Evolutionary conservation across 2,797 vertebrate genomes (phyloP), one percentile per base, ranked within the genome.

Genomic region (Syndactyla subalaris): DNA sequence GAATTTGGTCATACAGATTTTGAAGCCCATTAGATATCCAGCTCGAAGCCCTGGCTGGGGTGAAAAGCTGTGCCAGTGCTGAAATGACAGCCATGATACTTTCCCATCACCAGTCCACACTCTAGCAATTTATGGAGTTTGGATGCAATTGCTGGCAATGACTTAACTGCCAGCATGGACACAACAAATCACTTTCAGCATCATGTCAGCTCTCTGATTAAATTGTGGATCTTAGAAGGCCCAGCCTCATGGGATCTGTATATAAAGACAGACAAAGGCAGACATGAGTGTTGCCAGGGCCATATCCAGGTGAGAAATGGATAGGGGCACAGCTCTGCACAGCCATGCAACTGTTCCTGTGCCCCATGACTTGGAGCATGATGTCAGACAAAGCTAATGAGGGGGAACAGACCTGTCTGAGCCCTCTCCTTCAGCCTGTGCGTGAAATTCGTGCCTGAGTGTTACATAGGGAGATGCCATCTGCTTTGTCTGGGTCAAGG

Each of bases 171-270:
- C 88, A 93, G 85, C 70, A 89, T 92, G 91, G 96, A 88, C 79
- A 88, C 38, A 4, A 94, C 94, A 96, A 97, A 97, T 95, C 89
- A 96, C 71, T 88, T 90, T 88, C 83, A 93, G 77, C 77, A 90
- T 67, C 88, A 5, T 81, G 93, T 97, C 95, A 95, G 63, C 30
- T 76, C 66, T 92, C 80, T 93, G 93, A 96, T 96, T 96, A 95
- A 94, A 96, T 9, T 73, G 90, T 71, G 83, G 48, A 79, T 95
- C 83, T 96, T 77, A 94, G 80, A 93, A 85, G 85, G 77, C 63
- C 59, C 32, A 48, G 57, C 41, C 59, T 92, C 16, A 2, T 78
- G 76, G 36, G 75, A 85, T 85, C 66, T 18, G 34, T 81, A 12
- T 70, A 61, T 54, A 89, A 58, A 26, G 73, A 59, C 77, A 92